Evolutionary conservation across 2,888 invertebrate species (phyloP).

Genomic region (Minunthozetes semirufus): DNA sequence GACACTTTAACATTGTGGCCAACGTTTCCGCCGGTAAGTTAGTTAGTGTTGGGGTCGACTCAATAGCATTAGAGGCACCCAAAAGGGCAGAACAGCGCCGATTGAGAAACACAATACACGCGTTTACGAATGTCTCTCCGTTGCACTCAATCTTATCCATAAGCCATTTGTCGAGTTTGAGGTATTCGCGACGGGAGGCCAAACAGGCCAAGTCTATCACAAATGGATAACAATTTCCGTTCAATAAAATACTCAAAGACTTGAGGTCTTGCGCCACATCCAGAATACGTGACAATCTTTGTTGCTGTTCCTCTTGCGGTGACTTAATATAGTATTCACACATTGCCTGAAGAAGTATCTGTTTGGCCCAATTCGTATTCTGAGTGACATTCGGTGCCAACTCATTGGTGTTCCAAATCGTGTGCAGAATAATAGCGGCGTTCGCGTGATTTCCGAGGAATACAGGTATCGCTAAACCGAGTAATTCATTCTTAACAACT

Average conservation of each 20-base stretch:
- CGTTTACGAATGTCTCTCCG: conserved; percentile 56
- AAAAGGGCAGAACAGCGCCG: conserved; percentile 80
- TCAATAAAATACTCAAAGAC: conserved; percentile 80
- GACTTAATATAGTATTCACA: conserved; percentile 81
- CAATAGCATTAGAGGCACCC: conserved; percentile 67
- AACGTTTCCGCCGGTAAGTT: conserved; percentile 86
- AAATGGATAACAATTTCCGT: conserved; percentile 86
- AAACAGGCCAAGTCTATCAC: conserved; percentile 95
- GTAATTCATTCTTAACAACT: conserved; percentile 62
- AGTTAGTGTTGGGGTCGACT: not conserved
- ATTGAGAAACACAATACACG: conserved; percentile 51
- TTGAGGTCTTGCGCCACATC: conserved; percentile 89
- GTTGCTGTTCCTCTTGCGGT: conserved; percentile 72
- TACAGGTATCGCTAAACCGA: conserved; percentile 79
- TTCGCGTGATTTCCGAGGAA: conserved; percentile 94
- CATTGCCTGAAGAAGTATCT: conserved; percentile 80
- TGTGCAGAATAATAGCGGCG: conserved; percentile 88
- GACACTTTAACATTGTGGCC: conserved; percentile 75
- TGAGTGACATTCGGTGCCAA: not conserved
- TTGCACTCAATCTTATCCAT: conserved; percentile 94
- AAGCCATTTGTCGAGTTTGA: conserved; percentile 97
- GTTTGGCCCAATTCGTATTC: conserved; percentile 34
- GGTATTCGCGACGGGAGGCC: conserved; percentile 90
- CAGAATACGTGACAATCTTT: conserved; percentile 81
- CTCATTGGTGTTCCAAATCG: conserved; percentile 64